Evolutionary conservation across 2,888 invertebrate genomes (phyloP).

Genomic region (Campopleginae sp.): DNA sequence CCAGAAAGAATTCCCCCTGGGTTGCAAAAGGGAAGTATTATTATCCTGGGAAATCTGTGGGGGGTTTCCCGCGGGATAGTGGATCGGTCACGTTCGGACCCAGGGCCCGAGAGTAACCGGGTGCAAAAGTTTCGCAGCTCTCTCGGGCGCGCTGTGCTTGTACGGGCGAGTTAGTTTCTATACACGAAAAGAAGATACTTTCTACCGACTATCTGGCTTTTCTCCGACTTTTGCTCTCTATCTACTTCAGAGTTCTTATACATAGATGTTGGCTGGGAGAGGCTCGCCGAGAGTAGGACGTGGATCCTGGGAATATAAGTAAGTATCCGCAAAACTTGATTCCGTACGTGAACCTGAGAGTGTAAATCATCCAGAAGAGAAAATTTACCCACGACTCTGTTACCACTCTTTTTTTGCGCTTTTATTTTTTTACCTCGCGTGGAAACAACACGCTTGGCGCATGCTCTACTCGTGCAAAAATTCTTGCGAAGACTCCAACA

Average conservation of each 20-base stretch:
- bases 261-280: conserved; percentile 33
- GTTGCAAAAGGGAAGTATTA: conserved; percentile 85
- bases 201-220: conserved; percentile 51
- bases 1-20: conserved; percentile 28
- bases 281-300: conserved; percentile 32
- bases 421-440: conserved; percentile 2
- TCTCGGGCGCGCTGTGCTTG: conserved; percentile 62
- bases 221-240: conserved; percentile 54
- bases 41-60: conserved; percentile 86
- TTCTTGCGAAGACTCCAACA: conserved; percentile 10
- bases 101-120: conserved; percentile 73
- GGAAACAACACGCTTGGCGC: conserved; percentile 4
- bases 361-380: conserved; percentile 66
- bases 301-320: conserved; percentile 61
- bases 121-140: conserved; percentile 75
- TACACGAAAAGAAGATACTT: conserved; percentile 56
- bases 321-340: conserved; percentile 66
- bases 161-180: conserved; percentile 39
- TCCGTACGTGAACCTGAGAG: conserved; percentile 49
- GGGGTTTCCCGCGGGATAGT: conserved; percentile 84
- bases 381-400: conserved; percentile 52
- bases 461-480: neutral
- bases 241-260: conserved; percentile 53
- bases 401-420: conserved; percentile 16
- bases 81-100: conserved; percentile 86